These are phyloP conservation scores for Andrena praecox DNA, from an alignment of 2,888 invertebrate species.

Conservation along the genomic window DNA sequence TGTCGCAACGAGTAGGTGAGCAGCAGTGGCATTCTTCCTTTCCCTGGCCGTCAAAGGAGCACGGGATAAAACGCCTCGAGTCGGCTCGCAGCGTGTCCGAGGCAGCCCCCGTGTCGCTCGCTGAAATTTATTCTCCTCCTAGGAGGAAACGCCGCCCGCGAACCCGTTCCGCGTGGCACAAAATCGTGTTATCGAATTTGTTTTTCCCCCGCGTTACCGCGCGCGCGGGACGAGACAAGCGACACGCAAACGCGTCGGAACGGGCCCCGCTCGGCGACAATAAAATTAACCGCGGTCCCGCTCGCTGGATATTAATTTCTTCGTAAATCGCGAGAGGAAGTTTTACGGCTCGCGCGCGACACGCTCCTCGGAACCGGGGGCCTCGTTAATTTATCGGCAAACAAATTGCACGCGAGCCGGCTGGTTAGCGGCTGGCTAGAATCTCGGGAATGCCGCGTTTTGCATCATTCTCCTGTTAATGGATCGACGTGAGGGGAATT, in stretches of 20 bases:
- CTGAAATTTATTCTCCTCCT: neutral
- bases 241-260: neutral
- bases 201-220: neutral
- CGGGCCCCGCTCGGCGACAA: neutral
- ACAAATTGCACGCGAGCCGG: conserved; percentile 8
- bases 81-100: neutral
- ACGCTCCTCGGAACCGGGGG: neutral
- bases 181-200: neutral
- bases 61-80: neutral
- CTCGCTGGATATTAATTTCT: neutral
- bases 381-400: neutral
- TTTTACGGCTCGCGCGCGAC: neutral
- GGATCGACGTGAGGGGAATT: neutral
- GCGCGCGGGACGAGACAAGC: neutral
- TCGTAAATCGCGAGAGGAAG: neutral
- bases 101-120: neutral
- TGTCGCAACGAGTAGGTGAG: neutral
- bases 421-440: neutral
- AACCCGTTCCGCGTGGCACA: neutral
- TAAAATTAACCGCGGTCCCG: neutral
- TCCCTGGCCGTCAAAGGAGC: neutral
- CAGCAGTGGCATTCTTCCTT: neutral
- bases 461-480: conserved; percentile 2
- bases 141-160: neutral
- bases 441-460: neutral